Percentiles rank a stretch among this genome's conserved stretches.
These are phyloP conservation scores for Mormyrus proboscirostris DNA, from an alignment of 2,797 vertebrate species.

Conservation along the genomic window DNA sequence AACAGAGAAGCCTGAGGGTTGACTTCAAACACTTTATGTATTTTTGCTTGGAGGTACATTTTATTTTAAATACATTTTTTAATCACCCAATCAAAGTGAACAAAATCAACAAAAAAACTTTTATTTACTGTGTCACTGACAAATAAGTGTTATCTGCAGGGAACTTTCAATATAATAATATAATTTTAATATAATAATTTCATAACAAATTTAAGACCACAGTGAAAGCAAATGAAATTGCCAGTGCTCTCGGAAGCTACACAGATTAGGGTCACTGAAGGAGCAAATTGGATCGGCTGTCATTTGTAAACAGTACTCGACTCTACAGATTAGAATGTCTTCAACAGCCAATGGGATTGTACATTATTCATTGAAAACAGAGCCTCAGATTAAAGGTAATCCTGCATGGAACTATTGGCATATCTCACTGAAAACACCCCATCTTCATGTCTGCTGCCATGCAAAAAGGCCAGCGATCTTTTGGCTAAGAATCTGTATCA, in stretches of 20 bases:
- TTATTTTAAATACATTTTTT: not conserved
- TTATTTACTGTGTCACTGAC: not conserved
- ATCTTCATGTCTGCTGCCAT: not conserved
- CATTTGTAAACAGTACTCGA: constrained; percentile 27
- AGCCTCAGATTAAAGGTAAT: constrained; percentile 62
- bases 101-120: not conserved
- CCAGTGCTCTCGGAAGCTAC: not conserved
- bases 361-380: constrained; percentile 31
- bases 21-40: not conserved
- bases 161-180: not conserved
- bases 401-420: constrained; percentile 43
- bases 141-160: not conserved
- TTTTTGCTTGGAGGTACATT: not conserved
- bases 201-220: not conserved
- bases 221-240: not conserved
- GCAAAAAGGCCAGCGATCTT: not conserved
- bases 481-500: constrained; percentile 26
- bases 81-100: not conserved
- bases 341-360: constrained; percentile 43
- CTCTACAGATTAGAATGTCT: constrained; percentile 44
- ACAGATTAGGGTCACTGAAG: constrained; percentile 9
- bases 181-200: not conserved
- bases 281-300: constrained; percentile 39
- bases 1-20: not conserved
- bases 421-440: constrained; percentile 18